A percentile compares a stretch with the other conserved stretches of the same genome.
These are phyloP conservation scores for Ammodramus savannarum DNA, from an alignment of 2,113 vertebrate genomes.

Conservation along the genomic window DNA sequence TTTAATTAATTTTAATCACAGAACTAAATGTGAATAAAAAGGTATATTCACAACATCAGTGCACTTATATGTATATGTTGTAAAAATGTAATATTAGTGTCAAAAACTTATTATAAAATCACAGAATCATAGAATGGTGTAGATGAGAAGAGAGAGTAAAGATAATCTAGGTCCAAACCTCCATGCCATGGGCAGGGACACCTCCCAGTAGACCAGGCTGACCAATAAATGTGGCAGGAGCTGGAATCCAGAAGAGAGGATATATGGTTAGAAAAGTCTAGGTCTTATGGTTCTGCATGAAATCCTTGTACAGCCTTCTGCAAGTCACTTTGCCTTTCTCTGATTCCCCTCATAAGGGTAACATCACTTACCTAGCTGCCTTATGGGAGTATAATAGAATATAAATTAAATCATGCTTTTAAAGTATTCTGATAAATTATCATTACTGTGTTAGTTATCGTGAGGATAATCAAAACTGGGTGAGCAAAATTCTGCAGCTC, in stretches of 20 bases:
- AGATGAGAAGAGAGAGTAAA: background rate
- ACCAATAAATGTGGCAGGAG: background rate
- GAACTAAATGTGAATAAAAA: background rate
- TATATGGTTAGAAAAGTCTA: background rate
- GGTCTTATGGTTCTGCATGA: background rate
- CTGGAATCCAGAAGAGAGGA: background rate
- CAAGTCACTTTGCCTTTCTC: background rate
- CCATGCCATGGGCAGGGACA: fast-evolving
- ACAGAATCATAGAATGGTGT: background rate
- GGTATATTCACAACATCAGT: background rate
- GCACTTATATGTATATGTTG: background rate
- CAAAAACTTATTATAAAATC: background rate
- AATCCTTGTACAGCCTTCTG: background rate
- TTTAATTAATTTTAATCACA: background rate
- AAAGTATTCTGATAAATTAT: background rate
- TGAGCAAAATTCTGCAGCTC: background rate
- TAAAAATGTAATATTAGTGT: background rate
- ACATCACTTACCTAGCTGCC: background rate
- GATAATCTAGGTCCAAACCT: background rate
- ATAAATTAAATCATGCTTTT: background rate
- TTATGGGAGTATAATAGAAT: background rate
- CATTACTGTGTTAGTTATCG: background rate
- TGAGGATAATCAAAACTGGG: background rate
- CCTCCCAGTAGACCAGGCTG: background rate
- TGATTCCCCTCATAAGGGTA: background rate